Conservation (phyloP, 2,113 vertebrate genomes). For the Apteryx mantelli region DNA sequence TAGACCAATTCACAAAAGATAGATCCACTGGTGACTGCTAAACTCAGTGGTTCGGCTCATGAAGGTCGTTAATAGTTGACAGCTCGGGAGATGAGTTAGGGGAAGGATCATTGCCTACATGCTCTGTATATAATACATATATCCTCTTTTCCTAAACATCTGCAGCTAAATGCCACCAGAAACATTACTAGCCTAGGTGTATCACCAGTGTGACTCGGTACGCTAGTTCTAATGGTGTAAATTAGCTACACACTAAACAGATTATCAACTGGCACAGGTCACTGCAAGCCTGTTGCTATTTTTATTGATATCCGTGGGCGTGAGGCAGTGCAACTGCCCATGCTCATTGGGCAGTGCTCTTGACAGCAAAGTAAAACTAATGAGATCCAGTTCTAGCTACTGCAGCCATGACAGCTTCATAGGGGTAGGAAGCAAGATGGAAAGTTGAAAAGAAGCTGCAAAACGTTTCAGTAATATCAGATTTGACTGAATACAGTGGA, state of each 20-base stretch:
- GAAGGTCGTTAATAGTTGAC: too few relatives aligned
- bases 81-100: not conserved
- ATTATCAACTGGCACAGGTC: not conserved
- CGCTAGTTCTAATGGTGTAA: not conserved
- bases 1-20: too few relatives aligned
- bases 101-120: not conserved
- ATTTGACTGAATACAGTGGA: not conserved
- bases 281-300: not conserved
- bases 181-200: not conserved
- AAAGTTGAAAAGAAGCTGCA: not conserved
- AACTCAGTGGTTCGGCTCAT: too few relatives aligned
- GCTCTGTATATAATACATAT: not conserved
- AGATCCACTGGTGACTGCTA: too few relatives aligned
- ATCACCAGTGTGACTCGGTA: not conserved
- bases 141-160: not conserved
- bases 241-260: not conserved
- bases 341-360: too few relatives aligned
- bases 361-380: not conserved
- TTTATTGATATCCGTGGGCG: not conserved
- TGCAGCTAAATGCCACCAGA: not conserved
- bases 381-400: not conserved
- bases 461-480: not conserved
- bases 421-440: not conserved
- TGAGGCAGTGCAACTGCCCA: not conserved
- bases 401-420: not conserved